phyloP scores from a whole-genome alignment of 2,888 invertebrate species.

The Apamea monoglypha region DNA sequence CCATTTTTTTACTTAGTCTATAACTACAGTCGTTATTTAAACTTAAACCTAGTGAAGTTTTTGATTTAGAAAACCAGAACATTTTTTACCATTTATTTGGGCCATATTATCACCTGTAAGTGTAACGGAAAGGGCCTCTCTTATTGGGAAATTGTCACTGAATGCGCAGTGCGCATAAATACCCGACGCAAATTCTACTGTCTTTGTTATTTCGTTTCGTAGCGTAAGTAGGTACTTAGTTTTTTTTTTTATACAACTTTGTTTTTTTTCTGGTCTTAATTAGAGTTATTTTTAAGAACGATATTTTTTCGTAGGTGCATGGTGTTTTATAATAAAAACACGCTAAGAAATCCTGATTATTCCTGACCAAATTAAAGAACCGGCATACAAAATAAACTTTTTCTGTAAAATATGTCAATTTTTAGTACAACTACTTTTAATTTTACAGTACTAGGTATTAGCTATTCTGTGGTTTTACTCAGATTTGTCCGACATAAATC shows the following conservation, averaged over 20 bases:
- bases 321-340: neutral
- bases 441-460: no score
- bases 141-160: constrained; percentile 12
- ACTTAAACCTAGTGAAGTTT: neutral
- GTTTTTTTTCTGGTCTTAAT: neutral
- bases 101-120: constrained; percentile 12
- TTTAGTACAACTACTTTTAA: neutral
- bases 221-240: neutral
- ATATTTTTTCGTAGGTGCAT: neutral
- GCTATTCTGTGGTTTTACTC: neutral
- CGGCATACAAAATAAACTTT: neutral
- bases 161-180: constrained; percentile 40
- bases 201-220: constrained; percentile 3
- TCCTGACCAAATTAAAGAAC: neutral
- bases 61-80: neutral
- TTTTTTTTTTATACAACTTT: neutral
- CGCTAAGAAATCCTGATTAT: neutral
- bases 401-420: neutral
- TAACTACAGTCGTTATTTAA: neutral
- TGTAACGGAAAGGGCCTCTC: neutral
- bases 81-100: constrained; percentile 22
- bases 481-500: neutral
- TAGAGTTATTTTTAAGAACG: neutral
- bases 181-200: neutral
- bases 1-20: no score